Conservation (phyloP, 2,113 vertebrate species). For the Xenopus tropicalis region UCB_Xtro_10.0 CM004451.2:34251001-34251500, state of each 20-base stretch:
- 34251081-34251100: neutral
- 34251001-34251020: neutral
- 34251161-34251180: conserved; percentile 7
- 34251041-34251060: neutral
- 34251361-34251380: too few species aligned
- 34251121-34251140: conserved; percentile 8
- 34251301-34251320: too few species aligned
- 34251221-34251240: neutral
- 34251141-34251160: neutral
- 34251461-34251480: too few species aligned
- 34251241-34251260: neutral
- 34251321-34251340: too few species aligned
- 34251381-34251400: too few species aligned
- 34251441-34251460: too few species aligned
- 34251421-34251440: too few species aligned
- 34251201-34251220: conserved; percentile 7
- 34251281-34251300: too few species aligned
- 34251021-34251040: neutral
- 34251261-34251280: neutral
- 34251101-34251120: neutral
- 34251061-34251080: neutral
- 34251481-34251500: too few species aligned
- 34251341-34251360: too few species aligned
- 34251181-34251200: conserved; percentile 20
- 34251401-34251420: too few species aligned